Evolutionary conservation across 2,113 vertebrate species (phyloP), one percentile per base, ranked within the genome.

Genomic region (Lonchura striata): DNA sequence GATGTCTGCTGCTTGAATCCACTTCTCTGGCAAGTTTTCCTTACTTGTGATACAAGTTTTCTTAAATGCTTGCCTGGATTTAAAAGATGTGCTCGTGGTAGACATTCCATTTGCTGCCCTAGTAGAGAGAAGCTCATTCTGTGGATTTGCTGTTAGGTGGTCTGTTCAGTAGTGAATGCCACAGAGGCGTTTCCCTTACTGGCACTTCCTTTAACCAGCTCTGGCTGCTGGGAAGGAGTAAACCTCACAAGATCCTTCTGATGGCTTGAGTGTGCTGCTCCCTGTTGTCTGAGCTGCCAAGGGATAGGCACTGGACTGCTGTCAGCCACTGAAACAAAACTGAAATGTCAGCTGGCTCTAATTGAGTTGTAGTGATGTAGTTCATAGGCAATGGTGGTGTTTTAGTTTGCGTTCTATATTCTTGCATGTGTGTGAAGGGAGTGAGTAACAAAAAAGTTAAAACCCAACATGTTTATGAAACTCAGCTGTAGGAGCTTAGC

Each of bases 131-230:
- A 50, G 39, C 22, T 70, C 81, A 54, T 90, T 92, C 82, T 68
- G 69, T 84, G 89, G 81, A 90, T 83, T 78, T 87, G 74, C 86
- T 82, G 10, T 61, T 89, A 82, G 72, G 85, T 93, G 96, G 78
- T 89, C 85, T 90, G 65, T 57, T 93, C 37, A 30, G 49, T n/a
- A 61, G 10, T 33, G 53, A 82, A 44, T 75, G 85, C 82, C 72
- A 90, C 3, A 3, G 83, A 91, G 53, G 52, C 20, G 27, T 49
- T 94, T 89, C 44, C 57, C 60, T 69, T 95, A 13, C 59, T 96
- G 91, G 87, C 85, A 16, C n/a, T 94, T 94, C 76, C 82, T 88
- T 77, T 83, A 90, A 79, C 82, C 87, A 65, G 42, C 92, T 76
- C 78, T 92, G 75, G 24, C 60, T 92, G 54, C 56, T 88, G 72